These are phyloP conservation scores for Copidosoma aretas DNA, from an alignment of 2,888 invertebrate species.

Conservation along the genomic window DNA sequence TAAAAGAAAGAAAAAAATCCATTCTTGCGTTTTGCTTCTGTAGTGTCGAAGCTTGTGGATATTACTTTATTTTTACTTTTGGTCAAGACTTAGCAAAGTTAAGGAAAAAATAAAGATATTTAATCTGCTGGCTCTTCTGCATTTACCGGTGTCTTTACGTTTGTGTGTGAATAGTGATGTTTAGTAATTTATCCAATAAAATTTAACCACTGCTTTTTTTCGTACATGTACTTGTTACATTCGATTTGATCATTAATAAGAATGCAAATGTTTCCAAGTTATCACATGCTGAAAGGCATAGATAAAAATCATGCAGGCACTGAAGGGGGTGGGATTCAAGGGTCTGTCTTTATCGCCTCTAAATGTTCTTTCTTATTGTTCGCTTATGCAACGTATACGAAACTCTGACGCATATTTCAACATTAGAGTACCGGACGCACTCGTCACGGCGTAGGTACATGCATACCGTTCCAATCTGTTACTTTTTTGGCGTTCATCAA, in stretches of 20 bases:
- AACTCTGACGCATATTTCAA: constrained; percentile 16
- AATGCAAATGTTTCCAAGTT: constrained; percentile 33
- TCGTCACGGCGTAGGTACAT: too few relatives aligned
- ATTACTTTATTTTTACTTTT: background rate
- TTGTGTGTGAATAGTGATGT: constrained; percentile 14
- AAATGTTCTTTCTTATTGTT: constrained; percentile 11
- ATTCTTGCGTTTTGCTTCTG: background rate
- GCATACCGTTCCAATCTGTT: constrained; percentile 7
- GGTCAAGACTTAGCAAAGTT: constrained; percentile 18
- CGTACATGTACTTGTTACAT: constrained; percentile 2
- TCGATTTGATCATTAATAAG: constrained; percentile 19
- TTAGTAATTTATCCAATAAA: too few relatives aligned
- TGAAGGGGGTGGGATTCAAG: constrained; percentile 50
- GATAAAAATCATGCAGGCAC: constrained; percentile 54
- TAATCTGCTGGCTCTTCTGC: constrained; percentile 15
- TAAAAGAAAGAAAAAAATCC: constrained; percentile 15
- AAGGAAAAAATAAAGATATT: constrained; percentile 34
- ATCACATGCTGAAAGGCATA: constrained; percentile 48
- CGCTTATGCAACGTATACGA: constrained; percentile 19
- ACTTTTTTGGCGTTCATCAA: background rate
- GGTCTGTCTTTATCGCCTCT: constrained; percentile 46
- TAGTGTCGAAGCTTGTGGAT: background rate
- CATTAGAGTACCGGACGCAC: too few relatives aligned
- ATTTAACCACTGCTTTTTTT: background rate
- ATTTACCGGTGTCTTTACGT: background rate